phyloP scores from a whole-genome alignment of 1,140 invertebrate genomes.

The Psix sp. region DNA sequence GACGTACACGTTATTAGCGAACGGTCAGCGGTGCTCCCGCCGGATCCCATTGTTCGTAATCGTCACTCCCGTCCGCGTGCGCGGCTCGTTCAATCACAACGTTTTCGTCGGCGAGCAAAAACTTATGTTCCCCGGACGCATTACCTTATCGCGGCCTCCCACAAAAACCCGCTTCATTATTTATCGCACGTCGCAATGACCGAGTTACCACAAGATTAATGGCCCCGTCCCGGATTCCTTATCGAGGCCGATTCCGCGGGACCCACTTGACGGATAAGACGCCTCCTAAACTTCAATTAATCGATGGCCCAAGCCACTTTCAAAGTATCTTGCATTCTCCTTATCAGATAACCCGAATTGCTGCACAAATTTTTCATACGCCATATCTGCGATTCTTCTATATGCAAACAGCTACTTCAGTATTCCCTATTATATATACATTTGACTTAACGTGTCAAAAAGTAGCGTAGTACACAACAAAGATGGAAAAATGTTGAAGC shows the following conservation, averaged over 20 bases:
- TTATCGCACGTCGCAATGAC: conserved; percentile 36
- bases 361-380: background rate
- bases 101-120: conserved; percentile 28
- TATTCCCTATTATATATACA: too few species aligned
- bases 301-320: background rate
- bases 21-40: conserved; percentile 64
- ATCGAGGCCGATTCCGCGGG: conserved; percentile 21
- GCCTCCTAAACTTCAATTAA: conserved; percentile 6
- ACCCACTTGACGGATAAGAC: conserved; percentile 4
- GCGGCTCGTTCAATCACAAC: conserved; percentile 25
- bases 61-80: conserved; percentile 64
- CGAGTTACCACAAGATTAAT: conserved; percentile 47
- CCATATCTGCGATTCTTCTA: background rate
- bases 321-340: background rate
- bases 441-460: too few species aligned
- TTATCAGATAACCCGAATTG: background rate
- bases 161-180: conserved; percentile 46
- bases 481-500: too few species aligned
- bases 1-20: conserved; percentile 70
- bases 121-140: conserved; percentile 32
- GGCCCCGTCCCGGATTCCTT: conserved; percentile 43
- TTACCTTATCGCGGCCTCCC: conserved; percentile 32
- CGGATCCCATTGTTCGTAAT: conserved; percentile 68
- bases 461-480: too few species aligned
- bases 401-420: too few species aligned